These are phyloP conservation scores for Cisticola juncidis DNA, from an alignment of 2,113 vertebrate genomes.

Conservation along the genomic window DNA sequence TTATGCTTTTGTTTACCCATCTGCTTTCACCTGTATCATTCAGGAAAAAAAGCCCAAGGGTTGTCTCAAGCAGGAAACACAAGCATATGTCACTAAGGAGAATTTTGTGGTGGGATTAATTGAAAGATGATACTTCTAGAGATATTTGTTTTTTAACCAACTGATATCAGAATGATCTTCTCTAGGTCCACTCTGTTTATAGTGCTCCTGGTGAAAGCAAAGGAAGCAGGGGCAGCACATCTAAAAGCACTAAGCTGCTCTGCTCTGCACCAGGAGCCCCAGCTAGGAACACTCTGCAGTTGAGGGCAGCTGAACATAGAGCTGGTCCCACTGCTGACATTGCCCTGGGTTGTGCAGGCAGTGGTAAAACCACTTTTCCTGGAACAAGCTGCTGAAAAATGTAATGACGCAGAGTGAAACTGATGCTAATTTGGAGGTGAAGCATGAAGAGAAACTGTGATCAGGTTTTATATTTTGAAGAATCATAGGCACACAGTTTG, in stretches of 20 bases:
- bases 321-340: neutral
- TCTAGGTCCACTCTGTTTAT: neutral
- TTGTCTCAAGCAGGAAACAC: neutral
- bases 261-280: neutral
- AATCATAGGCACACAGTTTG: neutral
- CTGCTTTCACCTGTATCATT: neutral
- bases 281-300: fast-evolving
- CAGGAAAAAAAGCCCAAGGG: neutral
- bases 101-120: neutral
- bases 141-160: neutral
- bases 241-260: neutral
- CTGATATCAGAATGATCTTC: neutral
- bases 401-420: neutral
- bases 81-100: neutral
- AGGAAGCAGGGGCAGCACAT: neutral
- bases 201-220: neutral
- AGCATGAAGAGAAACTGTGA: neutral
- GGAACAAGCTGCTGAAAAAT: neutral
- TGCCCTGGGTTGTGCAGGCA: neutral
- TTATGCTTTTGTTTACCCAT: neutral
- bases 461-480: neutral
- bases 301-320: neutral
- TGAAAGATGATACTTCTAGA: neutral
- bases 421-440: conserved; percentile 19
- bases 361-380: neutral